Evolutionary conservation across 2,113 vertebrate species (phyloP).

Genomic region (Catharus minimus): DNA sequence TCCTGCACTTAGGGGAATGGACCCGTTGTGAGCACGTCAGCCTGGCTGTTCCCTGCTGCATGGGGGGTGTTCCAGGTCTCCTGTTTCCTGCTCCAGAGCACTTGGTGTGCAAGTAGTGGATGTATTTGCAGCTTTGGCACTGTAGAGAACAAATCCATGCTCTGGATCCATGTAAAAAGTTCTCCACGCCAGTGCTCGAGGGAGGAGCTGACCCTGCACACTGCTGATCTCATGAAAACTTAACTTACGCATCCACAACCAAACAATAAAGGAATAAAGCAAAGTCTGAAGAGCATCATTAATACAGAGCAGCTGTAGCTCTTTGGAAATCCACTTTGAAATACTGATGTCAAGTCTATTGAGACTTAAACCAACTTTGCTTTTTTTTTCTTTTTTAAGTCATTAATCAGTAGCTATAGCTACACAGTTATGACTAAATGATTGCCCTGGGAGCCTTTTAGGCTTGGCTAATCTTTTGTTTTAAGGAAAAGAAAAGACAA

Average conservation of each 20-base stretch:
- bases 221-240: neutral
- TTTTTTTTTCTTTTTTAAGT: neutral
- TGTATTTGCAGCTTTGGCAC: neutral
- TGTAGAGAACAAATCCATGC: neutral
- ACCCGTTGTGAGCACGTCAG: neutral
- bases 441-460: neutral
- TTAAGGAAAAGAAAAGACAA: neutral
- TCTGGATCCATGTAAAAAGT: neutral
- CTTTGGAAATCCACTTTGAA: neutral
- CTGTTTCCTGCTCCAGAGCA: rapidly evolving
- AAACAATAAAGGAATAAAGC: neutral
- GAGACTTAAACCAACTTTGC: neutral
- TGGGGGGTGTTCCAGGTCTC: neutral
- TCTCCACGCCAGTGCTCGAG: neutral
- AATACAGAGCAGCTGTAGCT: neutral
- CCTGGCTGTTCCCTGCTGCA: neutral
- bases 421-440: neutral
- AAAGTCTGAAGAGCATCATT: rapidly evolving
- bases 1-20: neutral
- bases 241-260: neutral
- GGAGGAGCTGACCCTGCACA: neutral
- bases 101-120: rapidly evolving
- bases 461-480: neutral
- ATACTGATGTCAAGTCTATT: neutral
- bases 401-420: neutral